phyloP scores from a whole-genome alignment of 2,888 invertebrate species.

The Autographa pulchrina region DNA sequence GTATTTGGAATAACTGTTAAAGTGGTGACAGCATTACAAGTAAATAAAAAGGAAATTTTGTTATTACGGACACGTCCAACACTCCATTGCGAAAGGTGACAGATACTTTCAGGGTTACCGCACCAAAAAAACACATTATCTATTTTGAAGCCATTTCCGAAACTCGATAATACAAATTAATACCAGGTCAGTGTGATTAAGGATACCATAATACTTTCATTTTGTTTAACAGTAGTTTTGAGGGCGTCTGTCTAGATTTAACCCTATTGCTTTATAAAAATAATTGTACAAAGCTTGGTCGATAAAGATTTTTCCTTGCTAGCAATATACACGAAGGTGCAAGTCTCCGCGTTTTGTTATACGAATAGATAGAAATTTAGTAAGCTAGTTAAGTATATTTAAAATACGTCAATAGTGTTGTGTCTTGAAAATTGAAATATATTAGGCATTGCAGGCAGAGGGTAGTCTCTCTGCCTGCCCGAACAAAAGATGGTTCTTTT shows the following conservation, averaged over 20 bases:
- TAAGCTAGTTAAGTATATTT: too few species aligned
- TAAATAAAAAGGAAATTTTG: conserved; percentile 81
- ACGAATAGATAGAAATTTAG: too few species aligned
- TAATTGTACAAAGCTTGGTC: neutral
- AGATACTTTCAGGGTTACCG: conserved; percentile 49
- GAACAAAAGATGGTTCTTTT: too few species aligned
- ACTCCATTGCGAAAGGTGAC: conserved; percentile 80
- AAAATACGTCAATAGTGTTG: too few species aligned
- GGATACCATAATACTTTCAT: neutral
- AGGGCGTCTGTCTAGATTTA: too few species aligned
- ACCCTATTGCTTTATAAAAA: too few species aligned
- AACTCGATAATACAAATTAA: neutral
- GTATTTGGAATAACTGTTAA: conserved; percentile 75
- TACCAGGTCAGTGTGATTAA: neutral
- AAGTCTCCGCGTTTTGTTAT: neutral
- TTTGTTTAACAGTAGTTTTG: neutral
- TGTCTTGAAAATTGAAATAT: too few species aligned
- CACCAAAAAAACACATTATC: neutral
- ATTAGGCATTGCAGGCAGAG: too few species aligned
- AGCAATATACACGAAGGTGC: neutral
- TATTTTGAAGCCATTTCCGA: neutral
- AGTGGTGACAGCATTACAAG: conserved; percentile 81
- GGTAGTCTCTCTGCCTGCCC: too few species aligned
- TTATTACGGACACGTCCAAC: conserved; percentile 84
- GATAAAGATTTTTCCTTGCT: neutral